Percentiles rank a stretch among this genome's conserved stretches.
These are phyloP conservation scores for Gibbula magus DNA, from an alignment of 2,888 invertebrate genomes.

Conservation along the genomic window DNA sequence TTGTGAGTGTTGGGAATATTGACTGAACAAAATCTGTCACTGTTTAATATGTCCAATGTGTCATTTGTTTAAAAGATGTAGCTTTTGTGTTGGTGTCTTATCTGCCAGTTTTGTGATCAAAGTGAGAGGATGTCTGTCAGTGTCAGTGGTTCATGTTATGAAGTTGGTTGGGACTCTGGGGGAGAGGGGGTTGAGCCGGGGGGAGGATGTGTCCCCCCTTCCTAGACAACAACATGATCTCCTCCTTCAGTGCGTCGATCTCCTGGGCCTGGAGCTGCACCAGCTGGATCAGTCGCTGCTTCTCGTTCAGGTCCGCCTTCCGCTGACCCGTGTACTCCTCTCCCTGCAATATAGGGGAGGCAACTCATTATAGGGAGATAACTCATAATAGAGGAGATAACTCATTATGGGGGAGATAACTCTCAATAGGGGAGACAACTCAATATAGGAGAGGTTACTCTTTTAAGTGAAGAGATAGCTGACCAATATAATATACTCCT, in stretches of 20 bases:
- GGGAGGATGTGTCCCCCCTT: conserved; percentile 76
- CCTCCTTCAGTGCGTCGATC: conserved; percentile 74
- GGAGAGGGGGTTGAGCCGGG: conserved; percentile 73
- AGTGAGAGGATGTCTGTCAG: neutral
- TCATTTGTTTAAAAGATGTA: no score
- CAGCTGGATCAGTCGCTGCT: conserved; percentile 72
- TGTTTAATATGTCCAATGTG: no score
- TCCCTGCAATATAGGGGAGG: conserved; percentile 56
- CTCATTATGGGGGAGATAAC: no score
- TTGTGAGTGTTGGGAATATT: no score
- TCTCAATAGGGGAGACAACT: no score
- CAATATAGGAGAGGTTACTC: no score
- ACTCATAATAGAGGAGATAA: neutral
- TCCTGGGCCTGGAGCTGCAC: conserved; percentile 75
- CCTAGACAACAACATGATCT: conserved; percentile 73
- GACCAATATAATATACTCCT: no score
- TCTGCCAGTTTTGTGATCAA: no score
- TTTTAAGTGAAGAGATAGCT: no score
- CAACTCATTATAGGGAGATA: neutral
- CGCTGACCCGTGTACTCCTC: conserved; percentile 69
- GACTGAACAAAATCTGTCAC: no score
- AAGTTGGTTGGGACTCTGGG: conserved; percentile 57
- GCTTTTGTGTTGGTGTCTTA: no score
- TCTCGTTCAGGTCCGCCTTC: conserved; percentile 70
- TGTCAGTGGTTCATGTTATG: conserved; percentile 54